These are phyloP conservation scores for Hemibagrus wyckioides DNA, from an alignment of 2,113 vertebrate species.

Conservation along the genomic window DNA sequence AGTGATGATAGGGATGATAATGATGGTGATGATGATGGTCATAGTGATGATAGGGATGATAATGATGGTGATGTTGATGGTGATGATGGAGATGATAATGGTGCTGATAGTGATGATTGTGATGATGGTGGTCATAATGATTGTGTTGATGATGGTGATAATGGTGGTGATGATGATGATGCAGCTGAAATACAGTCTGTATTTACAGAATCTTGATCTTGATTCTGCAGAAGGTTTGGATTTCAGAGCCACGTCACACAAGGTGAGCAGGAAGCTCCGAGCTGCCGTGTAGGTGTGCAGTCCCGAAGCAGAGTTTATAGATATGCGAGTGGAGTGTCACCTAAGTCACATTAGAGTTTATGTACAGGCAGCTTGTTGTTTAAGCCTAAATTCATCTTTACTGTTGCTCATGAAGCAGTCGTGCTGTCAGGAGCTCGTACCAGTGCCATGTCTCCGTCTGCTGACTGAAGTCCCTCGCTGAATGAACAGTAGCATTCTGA, in stretches of 20 bases:
- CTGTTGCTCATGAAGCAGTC: not conserved
- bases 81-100: too few relatives aligned
- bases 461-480: conserved; percentile 33
- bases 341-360: conserved; percentile 15
- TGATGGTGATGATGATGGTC: too few relatives aligned
- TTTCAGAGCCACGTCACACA: not conserved
- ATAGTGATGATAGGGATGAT: too few relatives aligned
- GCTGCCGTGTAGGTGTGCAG: not conserved
- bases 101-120: too few relatives aligned
- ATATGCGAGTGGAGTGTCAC: not conserved
- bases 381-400: not conserved
- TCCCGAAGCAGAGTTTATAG: not conserved
- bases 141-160: too few relatives aligned
- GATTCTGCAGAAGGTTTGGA: not conserved
- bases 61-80: too few relatives aligned
- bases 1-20: too few relatives aligned
- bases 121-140: too few relatives aligned
- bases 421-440: not conserved
- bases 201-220: not conserved
- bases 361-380: conserved; percentile 10
- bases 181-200: not conserved
- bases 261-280: not conserved
- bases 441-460: conserved; percentile 23
- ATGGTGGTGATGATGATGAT: not conserved
- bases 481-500: conserved; percentile 40